phyloP scores from a whole-genome alignment of 2,797 vertebrate genomes.

The Platalea minor region DNA sequence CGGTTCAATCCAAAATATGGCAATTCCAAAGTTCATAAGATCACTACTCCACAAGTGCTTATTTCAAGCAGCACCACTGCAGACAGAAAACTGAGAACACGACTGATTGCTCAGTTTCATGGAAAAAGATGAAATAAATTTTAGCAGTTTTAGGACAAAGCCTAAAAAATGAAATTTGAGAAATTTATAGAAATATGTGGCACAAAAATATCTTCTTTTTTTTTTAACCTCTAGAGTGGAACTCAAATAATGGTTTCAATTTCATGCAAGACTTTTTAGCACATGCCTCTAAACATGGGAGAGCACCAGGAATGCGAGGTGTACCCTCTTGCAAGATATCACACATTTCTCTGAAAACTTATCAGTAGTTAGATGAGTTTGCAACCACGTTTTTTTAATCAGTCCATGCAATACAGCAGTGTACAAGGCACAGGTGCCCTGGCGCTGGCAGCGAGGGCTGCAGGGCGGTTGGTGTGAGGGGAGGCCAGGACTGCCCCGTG shows the following conservation, averaged over 20 bases:
- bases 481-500: rapidly evolving
- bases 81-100: neutral
- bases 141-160: neutral
- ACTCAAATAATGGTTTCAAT: neutral
- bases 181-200: neutral
- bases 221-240: neutral
- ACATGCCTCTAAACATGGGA: neutral
- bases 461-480: rapidly evolving
- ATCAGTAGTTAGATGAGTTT: neutral
- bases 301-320: neutral
- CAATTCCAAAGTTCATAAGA: neutral
- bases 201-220: neutral
- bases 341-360: neutral
- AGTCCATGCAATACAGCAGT: rapidly evolving
- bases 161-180: neutral
- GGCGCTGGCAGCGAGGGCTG: rapidly evolving
- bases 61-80: neutral
- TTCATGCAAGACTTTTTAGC: neutral
- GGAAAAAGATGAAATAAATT: neutral
- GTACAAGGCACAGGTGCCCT: rapidly evolving
- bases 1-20: rapidly evolving
- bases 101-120: rapidly evolving
- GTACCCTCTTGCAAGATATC: neutral
- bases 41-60: neutral
- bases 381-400: neutral